Percentiles rank a stretch among this genome's conserved stretches.
Conservation (phyloP, 2,113 vertebrate species). For the Heterotilapia buettikoferi region DNA sequence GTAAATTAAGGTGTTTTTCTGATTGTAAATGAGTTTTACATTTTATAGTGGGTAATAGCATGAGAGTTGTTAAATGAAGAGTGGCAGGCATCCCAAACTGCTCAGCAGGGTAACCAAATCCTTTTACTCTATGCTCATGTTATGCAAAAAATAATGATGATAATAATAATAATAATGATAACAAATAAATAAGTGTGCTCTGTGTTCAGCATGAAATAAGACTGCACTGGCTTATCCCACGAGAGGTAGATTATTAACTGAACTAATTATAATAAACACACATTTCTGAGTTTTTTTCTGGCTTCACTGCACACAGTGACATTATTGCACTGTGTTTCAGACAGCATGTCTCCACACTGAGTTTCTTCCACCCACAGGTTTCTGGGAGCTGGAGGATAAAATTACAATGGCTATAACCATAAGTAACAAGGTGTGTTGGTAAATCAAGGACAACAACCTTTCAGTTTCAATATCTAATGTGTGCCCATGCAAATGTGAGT, state of each 20-base stretch:
- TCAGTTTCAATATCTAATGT: not conserved
- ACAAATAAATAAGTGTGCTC: not conserved
- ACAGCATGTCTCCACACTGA: not conserved
- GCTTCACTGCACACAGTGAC: not conserved
- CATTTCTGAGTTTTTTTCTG: not conserved
- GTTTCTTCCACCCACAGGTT: not conserved
- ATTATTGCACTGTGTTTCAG: not conserved
- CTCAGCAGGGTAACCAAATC: not conserved
- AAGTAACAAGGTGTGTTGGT: not conserved
- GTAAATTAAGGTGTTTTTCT: not conserved
- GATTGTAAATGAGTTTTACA: not conserved
- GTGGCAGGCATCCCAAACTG: not conserved
- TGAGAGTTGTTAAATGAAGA: not conserved
- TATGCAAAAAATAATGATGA: not conserved
- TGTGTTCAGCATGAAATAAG: not conserved
- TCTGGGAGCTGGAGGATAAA: not conserved
- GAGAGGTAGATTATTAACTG: not conserved
- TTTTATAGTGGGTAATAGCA: not conserved
- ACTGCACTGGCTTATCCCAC: not conserved
- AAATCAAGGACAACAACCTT: not conserved
- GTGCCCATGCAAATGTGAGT: not conserved
- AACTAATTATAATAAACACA: not conserved
- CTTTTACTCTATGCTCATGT: not conserved
- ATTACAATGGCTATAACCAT: not conserved
- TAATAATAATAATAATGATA: not conserved